Evolutionary conservation across 2,888 invertebrate genomes (phyloP).

Genomic region (Diplolepis rosae): DNA sequence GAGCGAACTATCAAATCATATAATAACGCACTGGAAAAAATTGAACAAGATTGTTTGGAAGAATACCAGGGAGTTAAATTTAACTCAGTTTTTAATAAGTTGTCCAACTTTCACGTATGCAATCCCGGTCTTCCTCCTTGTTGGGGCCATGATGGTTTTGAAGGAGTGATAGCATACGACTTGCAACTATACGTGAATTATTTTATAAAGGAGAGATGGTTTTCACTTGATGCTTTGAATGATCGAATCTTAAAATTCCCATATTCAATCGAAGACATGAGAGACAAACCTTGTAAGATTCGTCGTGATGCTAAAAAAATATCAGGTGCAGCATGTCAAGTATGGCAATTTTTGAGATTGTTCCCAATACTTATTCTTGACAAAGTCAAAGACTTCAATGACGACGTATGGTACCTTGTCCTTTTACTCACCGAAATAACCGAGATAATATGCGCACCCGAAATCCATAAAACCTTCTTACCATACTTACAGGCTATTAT

Average conservation of each 20-base stretch:
- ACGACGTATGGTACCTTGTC: slow-evolving; percentile 40
- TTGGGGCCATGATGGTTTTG: slow-evolving; percentile 35
- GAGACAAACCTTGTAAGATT: slow-evolving; percentile 31
- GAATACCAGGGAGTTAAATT: slow-evolving; percentile 36
- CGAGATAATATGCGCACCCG: slow-evolving; percentile 44
- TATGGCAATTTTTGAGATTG: slow-evolving; percentile 38
- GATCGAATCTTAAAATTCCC: slow-evolving; percentile 16
- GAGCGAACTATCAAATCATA: slow-evolving; percentile 35
- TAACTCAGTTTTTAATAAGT: slow-evolving; percentile 38
- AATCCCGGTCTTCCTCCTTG: slow-evolving; percentile 36
- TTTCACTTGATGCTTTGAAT: slow-evolving; percentile 32
- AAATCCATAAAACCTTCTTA: slow-evolving; percentile 41
- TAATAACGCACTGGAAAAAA: slow-evolving; percentile 29
- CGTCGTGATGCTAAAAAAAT: background rate
- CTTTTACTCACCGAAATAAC: slow-evolving; percentile 43
- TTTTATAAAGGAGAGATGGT: slow-evolving; percentile 34
- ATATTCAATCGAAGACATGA: slow-evolving; percentile 31
- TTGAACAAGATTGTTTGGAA: background rate
- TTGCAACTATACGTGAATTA: slow-evolving; percentile 30
- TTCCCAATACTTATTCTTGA: slow-evolving; percentile 36
- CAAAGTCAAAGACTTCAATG: slow-evolving; percentile 36
- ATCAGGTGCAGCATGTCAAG: slow-evolving; percentile 37
- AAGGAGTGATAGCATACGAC: slow-evolving; percentile 37
- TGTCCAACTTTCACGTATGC: slow-evolving; percentile 32
- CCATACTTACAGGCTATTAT: slow-evolving; percentile 29